phyloP scores from a whole-genome alignment of 2,797 vertebrate species.

The Silurus aristotelis region DNA sequence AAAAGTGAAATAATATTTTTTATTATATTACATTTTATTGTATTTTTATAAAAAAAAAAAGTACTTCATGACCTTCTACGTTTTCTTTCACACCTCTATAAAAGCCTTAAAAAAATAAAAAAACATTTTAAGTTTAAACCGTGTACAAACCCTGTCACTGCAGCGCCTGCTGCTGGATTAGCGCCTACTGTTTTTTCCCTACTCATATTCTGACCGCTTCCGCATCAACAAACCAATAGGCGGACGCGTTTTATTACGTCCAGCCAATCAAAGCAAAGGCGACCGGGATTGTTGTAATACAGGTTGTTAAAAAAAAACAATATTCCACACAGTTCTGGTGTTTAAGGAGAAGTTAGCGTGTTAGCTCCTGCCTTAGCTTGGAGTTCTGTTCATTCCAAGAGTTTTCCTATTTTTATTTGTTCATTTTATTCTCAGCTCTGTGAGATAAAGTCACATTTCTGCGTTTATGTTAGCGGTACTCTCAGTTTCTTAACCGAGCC shows the following conservation, averaged over 20 bases:
- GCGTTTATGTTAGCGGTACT: background rate
- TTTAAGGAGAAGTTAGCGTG: background rate
- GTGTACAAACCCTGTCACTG: background rate
- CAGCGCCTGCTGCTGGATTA: background rate
- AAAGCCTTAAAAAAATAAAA: background rate
- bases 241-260: too few relatives aligned
- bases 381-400: background rate
- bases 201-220: background rate
- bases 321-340: background rate
- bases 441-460: background rate
- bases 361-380: background rate
- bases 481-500: background rate
- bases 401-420: background rate
- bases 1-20: background rate
- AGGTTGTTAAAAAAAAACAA: background rate
- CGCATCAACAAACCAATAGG: background rate
- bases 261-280: conserved; percentile 2
- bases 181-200: background rate
- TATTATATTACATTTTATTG: background rate
- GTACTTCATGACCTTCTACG: background rate
- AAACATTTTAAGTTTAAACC: background rate
- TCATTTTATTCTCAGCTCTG: background rate
- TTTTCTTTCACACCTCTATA: background rate
- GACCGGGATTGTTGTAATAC: background rate
- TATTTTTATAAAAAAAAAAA: background rate